These are phyloP conservation scores for Chrosomus eos DNA, from an alignment of 2,797 vertebrate genomes.

Conservation along the genomic window DNA sequence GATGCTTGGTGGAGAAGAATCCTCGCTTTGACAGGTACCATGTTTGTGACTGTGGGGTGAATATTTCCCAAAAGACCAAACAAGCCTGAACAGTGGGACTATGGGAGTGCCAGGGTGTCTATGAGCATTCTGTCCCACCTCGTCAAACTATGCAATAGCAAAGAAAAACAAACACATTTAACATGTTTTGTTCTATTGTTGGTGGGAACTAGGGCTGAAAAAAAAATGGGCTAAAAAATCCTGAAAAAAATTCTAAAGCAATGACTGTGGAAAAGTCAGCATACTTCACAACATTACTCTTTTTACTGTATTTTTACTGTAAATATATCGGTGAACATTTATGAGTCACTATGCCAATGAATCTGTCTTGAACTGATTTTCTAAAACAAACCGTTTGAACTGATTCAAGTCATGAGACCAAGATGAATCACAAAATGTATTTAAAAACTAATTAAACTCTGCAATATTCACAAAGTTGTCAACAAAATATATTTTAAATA, in stretches of 20 bases:
- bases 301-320: neutral
- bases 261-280: neutral
- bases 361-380: neutral
- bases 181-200: constrained; percentile 43
- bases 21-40: constrained; percentile 20
- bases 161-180: constrained; percentile 52
- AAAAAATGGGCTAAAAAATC: no score
- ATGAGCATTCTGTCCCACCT: constrained; percentile 47
- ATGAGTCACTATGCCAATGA: neutral
- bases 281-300: neutral
- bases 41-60: constrained; percentile 25
- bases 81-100: constrained; percentile 42
- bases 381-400: no score
- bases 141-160: constrained; percentile 26
- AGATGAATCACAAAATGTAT: neutral
- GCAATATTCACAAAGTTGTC: neutral
- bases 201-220: constrained; percentile 1
- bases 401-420: neutral
- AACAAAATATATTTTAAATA: neutral
- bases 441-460: neutral
- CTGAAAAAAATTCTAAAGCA: no score
- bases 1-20: constrained; percentile 22
- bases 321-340: neutral
- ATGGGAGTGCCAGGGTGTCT: constrained; percentile 45
- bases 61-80: constrained; percentile 33